Evolutionary conservation across 2,113 vertebrate genomes (phyloP).

Genomic region (Cyanocitta stelleri): DNA sequence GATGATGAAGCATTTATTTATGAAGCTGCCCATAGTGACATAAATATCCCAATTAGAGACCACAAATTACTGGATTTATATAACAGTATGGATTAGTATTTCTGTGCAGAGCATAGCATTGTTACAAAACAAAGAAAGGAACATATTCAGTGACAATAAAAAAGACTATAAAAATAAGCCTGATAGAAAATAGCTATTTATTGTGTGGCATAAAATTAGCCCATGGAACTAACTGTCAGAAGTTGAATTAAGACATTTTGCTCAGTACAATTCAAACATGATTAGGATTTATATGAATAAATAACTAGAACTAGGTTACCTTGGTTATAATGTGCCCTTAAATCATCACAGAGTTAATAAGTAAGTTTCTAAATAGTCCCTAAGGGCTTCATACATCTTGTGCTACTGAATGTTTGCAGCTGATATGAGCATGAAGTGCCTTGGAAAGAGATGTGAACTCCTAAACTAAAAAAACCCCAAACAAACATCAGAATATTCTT

Average conservation of each 20-base stretch:
- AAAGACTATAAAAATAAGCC: not conserved
- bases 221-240: not conserved
- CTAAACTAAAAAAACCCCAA: not conserved
- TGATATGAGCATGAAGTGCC: not conserved
- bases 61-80: not conserved
- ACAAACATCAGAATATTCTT: not conserved
- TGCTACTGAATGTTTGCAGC: not conserved
- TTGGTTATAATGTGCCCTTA: not conserved
- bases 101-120: not conserved
- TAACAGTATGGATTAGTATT: not conserved
- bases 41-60: not conserved
- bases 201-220: not conserved
- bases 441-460: not conserved
- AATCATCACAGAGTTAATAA: not conserved
- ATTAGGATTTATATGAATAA: conserved; percentile 15
- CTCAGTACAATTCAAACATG: not conserved
- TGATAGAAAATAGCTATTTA: not conserved
- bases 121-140: not conserved
- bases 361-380: not conserved
- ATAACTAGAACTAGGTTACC: not conserved
- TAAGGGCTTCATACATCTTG: not conserved
- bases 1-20: not conserved
- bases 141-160: not conserved
- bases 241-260: not conserved
- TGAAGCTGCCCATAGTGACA: not conserved